Base-by-base conservation (phyloP, 2,113 vertebrate species). In the Gopherus evgoodei region DNA sequence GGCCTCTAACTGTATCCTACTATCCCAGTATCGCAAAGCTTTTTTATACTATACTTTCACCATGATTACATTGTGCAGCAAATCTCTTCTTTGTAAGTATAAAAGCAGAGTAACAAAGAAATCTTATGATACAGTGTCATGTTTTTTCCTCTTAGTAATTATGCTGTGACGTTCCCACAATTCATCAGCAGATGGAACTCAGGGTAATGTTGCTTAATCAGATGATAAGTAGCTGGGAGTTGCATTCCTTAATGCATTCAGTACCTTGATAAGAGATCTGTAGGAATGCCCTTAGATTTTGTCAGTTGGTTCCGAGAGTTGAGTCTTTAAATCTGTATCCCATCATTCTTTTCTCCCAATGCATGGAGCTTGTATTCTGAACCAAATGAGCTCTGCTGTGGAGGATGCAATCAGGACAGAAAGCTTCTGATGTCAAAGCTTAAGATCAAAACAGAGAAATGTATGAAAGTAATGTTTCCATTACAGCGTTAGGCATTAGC, bases 71-170 rank as follows among this genome's bases (percentile, higher is more conserved):
- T 27, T 78, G 11, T 89, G 76, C 50, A 93, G 65, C 52, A 89
- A 50, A 83, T 12, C 0, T 0, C 0, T 31, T 42, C 4, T 90
- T 93, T 47, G 11, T 25, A 49, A 24, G 8, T 11, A 10, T 31
- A 69, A 75, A 85, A 50, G 79, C 3, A 49, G 13, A 3, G 4
- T 44, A n/a, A 5, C 79, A 27, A 11, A 16, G 27, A 84, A 0
- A 3, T 11, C 2, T n/a, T 80, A 3, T 0, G 0, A 19, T 57
- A 49, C 17, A 42, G 1, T 57, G 5, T 81, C 53, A 62, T 81
- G 12, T 88, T 72, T 81, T 52, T 35, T 69, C 53, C 14, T 72
- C 79, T 72, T 87, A 17, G 24, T 79, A 11, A 3, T 3, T 8
- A 6, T 52, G 4, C 10, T 82, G 3, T 84, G 42, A 47, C 14